These are phyloP conservation scores for Disparrhopalites patrizii DNA, from an alignment of 2,888 invertebrate genomes.

Conservation along the genomic window DNA sequence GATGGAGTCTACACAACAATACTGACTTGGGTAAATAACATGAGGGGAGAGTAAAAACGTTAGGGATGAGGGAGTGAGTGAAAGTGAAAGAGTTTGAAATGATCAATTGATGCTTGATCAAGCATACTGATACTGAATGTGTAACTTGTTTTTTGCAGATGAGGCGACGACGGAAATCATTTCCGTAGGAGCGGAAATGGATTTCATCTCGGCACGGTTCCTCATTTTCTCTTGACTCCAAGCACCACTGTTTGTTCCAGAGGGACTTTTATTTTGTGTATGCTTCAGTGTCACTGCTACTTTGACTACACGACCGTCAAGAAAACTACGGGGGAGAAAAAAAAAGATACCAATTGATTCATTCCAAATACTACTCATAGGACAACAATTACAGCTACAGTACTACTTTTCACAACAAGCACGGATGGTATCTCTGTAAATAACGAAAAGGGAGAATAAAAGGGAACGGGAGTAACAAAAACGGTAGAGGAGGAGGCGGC, in stretches of 20 bases:
- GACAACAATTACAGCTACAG: too few species aligned
- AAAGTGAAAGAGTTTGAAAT: background rate
- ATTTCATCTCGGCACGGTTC: slow-evolving; percentile 27
- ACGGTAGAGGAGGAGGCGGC: background rate
- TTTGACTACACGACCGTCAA: too few species aligned
- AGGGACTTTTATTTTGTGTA: too few species aligned
- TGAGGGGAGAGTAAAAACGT: too few species aligned
- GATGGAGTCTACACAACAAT: too few species aligned
- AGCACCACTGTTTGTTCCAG: background rate
- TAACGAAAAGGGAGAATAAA: background rate
- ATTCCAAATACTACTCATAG: too few species aligned
- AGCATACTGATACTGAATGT: too few species aligned
- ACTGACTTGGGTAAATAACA: too few species aligned
- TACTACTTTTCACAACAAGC: background rate
- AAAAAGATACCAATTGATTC: too few species aligned
- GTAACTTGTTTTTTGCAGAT: slow-evolving; percentile 30
- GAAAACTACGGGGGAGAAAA: too few species aligned
- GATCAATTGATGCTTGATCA: background rate
- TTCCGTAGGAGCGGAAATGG: slow-evolving; percentile 39
- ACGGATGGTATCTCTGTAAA: background rate
- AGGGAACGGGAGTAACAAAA: background rate
- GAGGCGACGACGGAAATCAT: slow-evolving; percentile 42
- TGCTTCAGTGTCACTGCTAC: too few species aligned
- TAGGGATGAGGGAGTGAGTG: too few species aligned
- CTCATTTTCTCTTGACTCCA: slow-evolving; percentile 25